Evolutionary conservation across 2,113 vertebrate genomes (phyloP), one percentile per base, ranked within the genome.

Genomic region (Bagarius yarrelli): DNA sequence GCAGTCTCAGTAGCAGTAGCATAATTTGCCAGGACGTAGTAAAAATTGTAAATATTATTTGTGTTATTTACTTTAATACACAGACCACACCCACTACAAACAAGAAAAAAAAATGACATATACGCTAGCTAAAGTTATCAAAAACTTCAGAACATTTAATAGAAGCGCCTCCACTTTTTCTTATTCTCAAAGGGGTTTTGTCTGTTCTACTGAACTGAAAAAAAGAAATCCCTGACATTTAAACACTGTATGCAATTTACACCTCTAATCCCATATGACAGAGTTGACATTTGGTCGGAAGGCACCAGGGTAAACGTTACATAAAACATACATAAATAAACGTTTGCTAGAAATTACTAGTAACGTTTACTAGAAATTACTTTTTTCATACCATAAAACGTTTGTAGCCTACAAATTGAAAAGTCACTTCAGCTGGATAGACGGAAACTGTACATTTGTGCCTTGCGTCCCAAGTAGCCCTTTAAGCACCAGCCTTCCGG

Each of bases 401-500:
- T 21, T 53, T 32, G 25, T 53, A 5, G 25, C 1, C 47, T 53
- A 53, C 27, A 50, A 16, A 50, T 27, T 2, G 25, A 30, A 53
- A 69, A 69, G 34, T 67, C 64, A 69, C 40, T 47, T 69, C 40
- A 52, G 32, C 25, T 55, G 32, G n/a, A 61, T 14, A 18, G 16
- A 25, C 19, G 34, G 15, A 23, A 16, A 34, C 55, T 71, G 5
- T 2, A 55, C 63, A 40, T 23, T 73, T 44, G 47, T 55, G 67
- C 61, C 70, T n/a, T 36, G 40, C 56, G 56, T 69, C 76, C 32
- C n/a, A 56, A 27, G 36, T 79, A 63, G 73, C 70, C 73, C 74
- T 80, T 57, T 79, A 57, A 82, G 76, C 69, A 57, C 57, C 61
- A 83, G 74, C 70, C 32, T 53, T 34, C 23, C 27, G 47, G 63